Percentiles rank a stretch among this genome's conserved stretches.
phyloP scores from a whole-genome alignment of 2,797 vertebrate genomes.

The Anniella stebbinsi region DNA sequence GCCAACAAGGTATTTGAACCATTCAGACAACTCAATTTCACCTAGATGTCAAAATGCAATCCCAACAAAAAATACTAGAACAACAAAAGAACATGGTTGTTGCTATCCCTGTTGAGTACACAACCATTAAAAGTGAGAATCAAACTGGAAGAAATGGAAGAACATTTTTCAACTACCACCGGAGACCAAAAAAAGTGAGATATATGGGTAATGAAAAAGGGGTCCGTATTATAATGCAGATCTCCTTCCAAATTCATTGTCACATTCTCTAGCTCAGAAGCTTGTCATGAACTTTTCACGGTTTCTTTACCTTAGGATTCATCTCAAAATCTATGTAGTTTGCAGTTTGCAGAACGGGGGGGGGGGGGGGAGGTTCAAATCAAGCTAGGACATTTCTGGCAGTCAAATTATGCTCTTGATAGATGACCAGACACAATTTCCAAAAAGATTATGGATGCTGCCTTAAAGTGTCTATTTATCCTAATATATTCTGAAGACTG shows the following conservation, averaged over 20 bases:
- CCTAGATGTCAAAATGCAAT: background rate
- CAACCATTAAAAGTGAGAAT: background rate
- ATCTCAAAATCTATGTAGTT: background rate
- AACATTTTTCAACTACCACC: background rate
- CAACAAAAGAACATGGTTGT: background rate
- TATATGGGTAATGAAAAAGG: background rate
- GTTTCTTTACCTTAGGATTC: slow-evolving; percentile 2
- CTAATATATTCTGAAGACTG: slow-evolving; percentile 32
- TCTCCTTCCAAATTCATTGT: background rate
- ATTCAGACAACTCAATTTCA: background rate
- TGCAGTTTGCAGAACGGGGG: background rate
- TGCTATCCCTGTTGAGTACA: background rate
- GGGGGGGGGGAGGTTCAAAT: background rate
- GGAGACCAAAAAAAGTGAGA: background rate
- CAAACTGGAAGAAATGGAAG: background rate
- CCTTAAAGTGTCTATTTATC: slow-evolving; percentile 28
- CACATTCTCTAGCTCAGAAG: background rate
- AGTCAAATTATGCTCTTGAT: background rate
- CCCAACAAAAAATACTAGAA: background rate
- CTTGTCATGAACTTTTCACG: background rate
- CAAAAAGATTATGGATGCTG: slow-evolving; percentile 19
- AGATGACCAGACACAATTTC: slow-evolving; percentile 19
- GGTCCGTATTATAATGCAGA: background rate
- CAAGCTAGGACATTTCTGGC: background rate
- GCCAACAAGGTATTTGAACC: background rate